Evolutionary conservation across 2,888 invertebrate genomes (phyloP).

Genomic region (Bembecia ichneumoniformis): DNA sequence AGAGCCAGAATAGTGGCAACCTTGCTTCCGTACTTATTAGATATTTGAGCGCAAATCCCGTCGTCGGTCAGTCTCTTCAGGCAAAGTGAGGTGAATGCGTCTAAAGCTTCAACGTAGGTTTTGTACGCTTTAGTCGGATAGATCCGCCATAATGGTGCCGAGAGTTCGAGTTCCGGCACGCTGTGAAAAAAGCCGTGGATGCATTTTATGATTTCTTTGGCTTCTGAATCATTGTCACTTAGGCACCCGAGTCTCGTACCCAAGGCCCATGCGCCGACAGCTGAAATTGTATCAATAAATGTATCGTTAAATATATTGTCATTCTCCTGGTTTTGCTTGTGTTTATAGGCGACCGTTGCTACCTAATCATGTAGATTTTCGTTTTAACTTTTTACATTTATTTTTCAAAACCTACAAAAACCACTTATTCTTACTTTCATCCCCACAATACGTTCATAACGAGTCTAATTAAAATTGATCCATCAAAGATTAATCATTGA

Average conservation of each 20-base stretch:
- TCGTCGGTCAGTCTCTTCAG: conserved; percentile 54
- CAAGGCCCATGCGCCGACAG: conserved; percentile 85
- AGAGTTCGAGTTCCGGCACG: conserved; percentile 80
- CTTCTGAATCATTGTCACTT: conserved; percentile 77
- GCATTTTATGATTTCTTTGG: conserved; percentile 82
- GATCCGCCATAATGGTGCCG: conserved; percentile 82
- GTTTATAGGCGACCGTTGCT: too few relatives aligned
- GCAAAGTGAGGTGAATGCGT: conserved; percentile 77
- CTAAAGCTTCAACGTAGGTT: conserved; percentile 79
- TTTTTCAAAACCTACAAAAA: conserved; percentile 6
- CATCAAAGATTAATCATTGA: too few relatives aligned
- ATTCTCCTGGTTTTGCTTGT: neutral
- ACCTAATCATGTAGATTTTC: too few relatives aligned
- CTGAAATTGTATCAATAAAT: conserved; percentile 47
- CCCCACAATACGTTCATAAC: too few relatives aligned
- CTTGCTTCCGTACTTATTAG: conserved; percentile 44
- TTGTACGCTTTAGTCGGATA: conserved; percentile 80
- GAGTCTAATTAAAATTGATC: too few relatives aligned
- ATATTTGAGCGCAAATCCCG: conserved; percentile 57
- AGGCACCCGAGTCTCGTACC: conserved; percentile 86
- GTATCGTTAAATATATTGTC: neutral
- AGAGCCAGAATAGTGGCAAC: conserved; percentile 80
- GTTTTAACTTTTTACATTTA: neutral
- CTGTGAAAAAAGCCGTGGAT: conserved; percentile 84
- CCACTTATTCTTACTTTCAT: too few relatives aligned